Base-by-base conservation (phyloP, 2,888 invertebrate genomes). In the Netelia melanura region DNA sequence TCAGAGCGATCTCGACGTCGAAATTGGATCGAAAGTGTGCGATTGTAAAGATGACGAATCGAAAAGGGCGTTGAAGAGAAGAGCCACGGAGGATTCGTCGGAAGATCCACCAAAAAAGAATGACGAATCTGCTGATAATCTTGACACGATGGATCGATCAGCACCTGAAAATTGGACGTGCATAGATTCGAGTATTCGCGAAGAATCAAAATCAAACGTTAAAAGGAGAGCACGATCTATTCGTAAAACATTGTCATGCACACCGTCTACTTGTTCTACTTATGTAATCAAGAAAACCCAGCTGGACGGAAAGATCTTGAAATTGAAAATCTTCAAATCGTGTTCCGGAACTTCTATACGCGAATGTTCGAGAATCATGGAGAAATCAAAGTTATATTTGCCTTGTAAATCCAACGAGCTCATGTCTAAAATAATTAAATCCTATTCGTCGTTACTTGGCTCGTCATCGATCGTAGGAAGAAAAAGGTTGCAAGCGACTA, bases 1-100 rank as follows among this genome's bases (percentile, higher is more conserved):
- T 77, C 58, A 54, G 9, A 90, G 87, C 43, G 87, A 90, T 43
- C 86, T 89, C 3, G 86, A 86, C 3, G 88, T 88, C 1, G 88
- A 89, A 76, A 74, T 88, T 10, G 89, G 86, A 5, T 89, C 89
- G 10, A 56, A 21, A 5, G 10, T 72, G 25, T 25, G 48, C 9
- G 21, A 23, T 58, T 23, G 6, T 30, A 78, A 62, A 38, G 44
- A 62, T 3, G 38, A 61, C 75, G 17, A 43, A 8, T 44, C 38
- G 14, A 72, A 62, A 75, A 61, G 38, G 70, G 52, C 64, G 3
- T 75, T 52, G 9, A 86, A 87, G 76, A 81, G 84, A 68, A 25
- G 64, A 43, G 75, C 79, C 1, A 56, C 48, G 58, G 11, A 67
- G 2, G 44, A 64, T 44, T 61, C 43, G 25, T 48, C 65, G 23